Conservation (phyloP, 1,140 invertebrate genomes). For the Diprion similis region DNA sequence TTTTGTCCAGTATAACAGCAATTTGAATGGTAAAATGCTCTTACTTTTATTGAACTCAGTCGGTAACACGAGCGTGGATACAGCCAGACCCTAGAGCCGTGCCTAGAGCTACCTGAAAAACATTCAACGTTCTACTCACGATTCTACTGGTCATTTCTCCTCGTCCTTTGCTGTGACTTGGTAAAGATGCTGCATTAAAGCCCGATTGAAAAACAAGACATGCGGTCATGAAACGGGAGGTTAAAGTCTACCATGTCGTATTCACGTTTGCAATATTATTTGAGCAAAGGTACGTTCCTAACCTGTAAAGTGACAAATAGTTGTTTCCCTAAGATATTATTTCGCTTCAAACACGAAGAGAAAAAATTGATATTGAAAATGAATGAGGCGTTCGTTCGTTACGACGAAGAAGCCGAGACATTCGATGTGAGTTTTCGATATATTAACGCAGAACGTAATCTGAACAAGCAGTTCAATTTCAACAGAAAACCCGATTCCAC, state of each 20-base stretch:
- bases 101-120: too few species aligned
- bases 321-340: not conserved
- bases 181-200: too few species aligned
- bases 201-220: too few species aligned
- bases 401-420: constrained; percentile 47
- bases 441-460: constrained; percentile 48
- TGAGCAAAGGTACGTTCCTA: not conserved
- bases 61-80: too few species aligned
- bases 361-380: constrained; percentile 46
- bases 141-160: too few species aligned
- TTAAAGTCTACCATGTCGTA: not conserved
- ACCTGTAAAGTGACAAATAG: not conserved
- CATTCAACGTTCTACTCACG: too few species aligned
- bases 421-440: constrained; percentile 64
- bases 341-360: not conserved
- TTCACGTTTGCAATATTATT: not conserved
- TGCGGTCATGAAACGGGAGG: too few species aligned
- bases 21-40: too few species aligned
- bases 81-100: too few species aligned
- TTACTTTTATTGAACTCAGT: too few species aligned
- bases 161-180: too few species aligned
- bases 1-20: too few species aligned
- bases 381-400: constrained; percentile 63
- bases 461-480: constrained; percentile 74
- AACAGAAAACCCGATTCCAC: constrained; percentile 66